Conservation (phyloP, 2,888 invertebrate genomes). For the Acanthococcus lagerstroemiae region DNA sequence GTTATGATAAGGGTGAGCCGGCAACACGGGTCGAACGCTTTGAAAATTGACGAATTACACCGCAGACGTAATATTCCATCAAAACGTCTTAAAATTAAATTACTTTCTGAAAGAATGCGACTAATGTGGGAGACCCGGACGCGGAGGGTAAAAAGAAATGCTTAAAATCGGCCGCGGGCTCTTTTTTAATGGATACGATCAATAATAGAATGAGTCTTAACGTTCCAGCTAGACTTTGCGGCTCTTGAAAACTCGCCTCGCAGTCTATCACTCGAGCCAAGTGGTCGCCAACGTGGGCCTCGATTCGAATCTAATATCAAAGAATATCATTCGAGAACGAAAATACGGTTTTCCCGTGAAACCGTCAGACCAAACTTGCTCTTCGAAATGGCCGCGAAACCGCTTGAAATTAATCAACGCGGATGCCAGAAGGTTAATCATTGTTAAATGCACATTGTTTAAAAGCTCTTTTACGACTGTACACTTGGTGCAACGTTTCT, state of each 20-base stretch:
- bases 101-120: conserved; percentile 28
- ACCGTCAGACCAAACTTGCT: too few relatives aligned
- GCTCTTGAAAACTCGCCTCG: conserved; percentile 27
- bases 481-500: neutral
- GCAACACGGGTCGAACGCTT: conserved; percentile 6
- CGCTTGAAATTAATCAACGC: neutral
- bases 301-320: neutral
- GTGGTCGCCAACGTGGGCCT: conserved; percentile 20
- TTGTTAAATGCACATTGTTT: conserved; percentile 6
- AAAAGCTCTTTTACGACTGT: conserved; percentile 10
- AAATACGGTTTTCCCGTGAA: too few relatives aligned
- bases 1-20: neutral
- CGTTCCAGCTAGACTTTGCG: conserved; percentile 17
- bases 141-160: conserved; percentile 14
- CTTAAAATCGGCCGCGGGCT: conserved; percentile 15
- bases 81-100: conserved; percentile 31
- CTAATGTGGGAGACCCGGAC: neutral
- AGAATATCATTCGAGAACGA: too few relatives aligned
- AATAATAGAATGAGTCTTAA: conserved; percentile 20
- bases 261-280: conserved; percentile 23
- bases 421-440: conserved; percentile 10
- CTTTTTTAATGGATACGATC: conserved; percentile 25
- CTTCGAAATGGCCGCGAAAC: too few relatives aligned
- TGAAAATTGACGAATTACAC: conserved; percentile 30
- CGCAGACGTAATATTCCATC: conserved; percentile 25